These are phyloP conservation scores for Periophthalmus modestus DNA, from an alignment of 2,113 vertebrate genomes.

Conservation along the genomic window DNA sequence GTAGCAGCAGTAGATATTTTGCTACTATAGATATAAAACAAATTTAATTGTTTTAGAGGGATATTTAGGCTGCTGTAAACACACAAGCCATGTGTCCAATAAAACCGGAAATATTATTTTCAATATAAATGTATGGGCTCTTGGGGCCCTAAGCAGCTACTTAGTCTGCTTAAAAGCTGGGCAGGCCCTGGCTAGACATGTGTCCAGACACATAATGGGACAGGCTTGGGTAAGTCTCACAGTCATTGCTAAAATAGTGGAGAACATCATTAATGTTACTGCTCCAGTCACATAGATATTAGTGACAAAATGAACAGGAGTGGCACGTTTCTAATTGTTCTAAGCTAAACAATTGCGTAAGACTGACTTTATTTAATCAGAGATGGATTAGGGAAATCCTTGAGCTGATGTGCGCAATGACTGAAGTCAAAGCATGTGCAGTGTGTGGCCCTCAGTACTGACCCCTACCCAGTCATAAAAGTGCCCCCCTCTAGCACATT, in stretches of 20 bases:
- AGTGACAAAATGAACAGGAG: background rate
- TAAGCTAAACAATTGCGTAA: conserved; percentile 45
- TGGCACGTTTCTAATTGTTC: background rate
- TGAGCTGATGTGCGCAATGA: background rate
- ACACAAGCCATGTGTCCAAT: no score
- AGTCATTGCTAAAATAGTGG: background rate
- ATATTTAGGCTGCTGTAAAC: no score
- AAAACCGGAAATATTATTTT: no score
- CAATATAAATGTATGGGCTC: no score
- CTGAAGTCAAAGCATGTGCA: background rate
- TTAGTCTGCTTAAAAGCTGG: no score
- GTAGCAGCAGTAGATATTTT: no score
- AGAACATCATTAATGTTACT: background rate
- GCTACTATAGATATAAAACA: no score
- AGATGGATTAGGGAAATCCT: conserved; percentile 57
- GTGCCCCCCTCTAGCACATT: background rate
- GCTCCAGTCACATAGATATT: background rate
- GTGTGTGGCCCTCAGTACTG: no score
- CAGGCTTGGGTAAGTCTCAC: background rate
- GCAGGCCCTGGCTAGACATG: no score
- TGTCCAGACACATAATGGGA: background rate
- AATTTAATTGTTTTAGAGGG: no score
- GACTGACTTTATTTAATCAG: conserved; percentile 49
- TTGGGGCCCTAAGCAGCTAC: no score
- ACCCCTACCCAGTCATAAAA: background rate